Evolutionary conservation across 2,113 vertebrate species (phyloP).

Genomic region (Hipposideros armiger): DNA sequence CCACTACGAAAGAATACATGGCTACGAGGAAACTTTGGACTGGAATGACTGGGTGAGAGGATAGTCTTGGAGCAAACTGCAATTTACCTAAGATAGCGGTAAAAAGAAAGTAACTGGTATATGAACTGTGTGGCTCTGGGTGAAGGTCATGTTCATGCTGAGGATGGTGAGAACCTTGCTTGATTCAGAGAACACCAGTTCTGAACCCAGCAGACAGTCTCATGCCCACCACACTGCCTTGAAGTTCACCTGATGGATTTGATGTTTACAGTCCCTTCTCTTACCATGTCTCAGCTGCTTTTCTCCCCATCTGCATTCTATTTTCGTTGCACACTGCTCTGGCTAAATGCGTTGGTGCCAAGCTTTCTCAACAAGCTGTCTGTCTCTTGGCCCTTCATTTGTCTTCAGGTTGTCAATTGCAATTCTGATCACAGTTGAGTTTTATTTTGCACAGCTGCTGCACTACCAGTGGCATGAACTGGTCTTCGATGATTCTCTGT

Average conservation of each 20-base stretch:
- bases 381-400: conserved; percentile 66
- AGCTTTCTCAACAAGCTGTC: conserved; percentile 72
- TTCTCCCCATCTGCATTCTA: conserved; percentile 72
- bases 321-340: conserved; percentile 62
- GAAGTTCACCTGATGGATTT: background rate
- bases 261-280: background rate
- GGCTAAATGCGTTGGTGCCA: conserved; percentile 58
- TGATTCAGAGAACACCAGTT: background rate
- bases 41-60: background rate
- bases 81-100: background rate
- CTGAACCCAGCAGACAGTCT: background rate
- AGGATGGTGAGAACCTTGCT: background rate
- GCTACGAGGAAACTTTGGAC: background rate
- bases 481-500: conserved; percentile 19
- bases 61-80: background rate
- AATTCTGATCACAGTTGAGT: conserved; percentile 69
- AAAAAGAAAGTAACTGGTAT: background rate
- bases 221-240: background rate
- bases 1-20: background rate
- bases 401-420: conserved; percentile 74
- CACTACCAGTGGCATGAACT: conserved; percentile 37
- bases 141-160: background rate
- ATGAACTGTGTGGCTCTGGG: background rate
- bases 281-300: background rate
- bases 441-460: conserved; percentile 70